These are phyloP conservation scores for Palythoa caribaeorum DNA, from an alignment of 92 coral and sea anemone genomes.

Conservation along the genomic window DNA sequence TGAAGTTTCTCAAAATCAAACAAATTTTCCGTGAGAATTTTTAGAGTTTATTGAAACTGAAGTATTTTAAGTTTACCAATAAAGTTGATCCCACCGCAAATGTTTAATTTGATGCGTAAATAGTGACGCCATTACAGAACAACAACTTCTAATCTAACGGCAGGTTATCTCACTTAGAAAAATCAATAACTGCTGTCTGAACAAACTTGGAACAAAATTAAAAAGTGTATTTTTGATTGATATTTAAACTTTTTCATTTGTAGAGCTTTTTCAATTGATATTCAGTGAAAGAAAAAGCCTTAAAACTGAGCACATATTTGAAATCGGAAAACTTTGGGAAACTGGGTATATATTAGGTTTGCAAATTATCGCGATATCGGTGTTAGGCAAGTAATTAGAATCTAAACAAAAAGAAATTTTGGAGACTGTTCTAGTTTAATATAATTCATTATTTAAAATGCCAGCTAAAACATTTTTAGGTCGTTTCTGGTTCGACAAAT, in stretches of 20 bases:
- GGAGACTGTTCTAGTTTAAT: slow-evolving; percentile 19
- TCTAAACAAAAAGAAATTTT: slow-evolving; percentile 14
- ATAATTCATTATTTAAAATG: slow-evolving; percentile 10
- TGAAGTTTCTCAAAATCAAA: neutral
- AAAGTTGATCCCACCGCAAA: neutral
- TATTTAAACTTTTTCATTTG: neutral
- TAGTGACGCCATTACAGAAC: neutral
- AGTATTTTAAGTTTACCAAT: neutral
- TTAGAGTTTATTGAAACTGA: too few species aligned
- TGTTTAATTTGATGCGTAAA: neutral
- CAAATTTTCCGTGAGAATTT: neutral
- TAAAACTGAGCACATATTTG: neutral
- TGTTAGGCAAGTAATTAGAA: slow-evolving; percentile 17
- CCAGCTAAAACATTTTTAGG: neutral
- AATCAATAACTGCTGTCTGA: neutral
- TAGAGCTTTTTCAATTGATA: neutral
- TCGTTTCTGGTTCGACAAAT: neutral
- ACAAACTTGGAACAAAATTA: neutral
- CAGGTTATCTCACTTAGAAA: neutral
- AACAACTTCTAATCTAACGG: neutral
- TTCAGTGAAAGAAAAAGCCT: neutral
- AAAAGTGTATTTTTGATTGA: neutral
- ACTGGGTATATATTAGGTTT: neutral
- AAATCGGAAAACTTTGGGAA: neutral
- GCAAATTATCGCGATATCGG: neutral